Base-by-base conservation (phyloP, 2,113 vertebrate species). In the Psammodynastes pulverulentus region DNA sequence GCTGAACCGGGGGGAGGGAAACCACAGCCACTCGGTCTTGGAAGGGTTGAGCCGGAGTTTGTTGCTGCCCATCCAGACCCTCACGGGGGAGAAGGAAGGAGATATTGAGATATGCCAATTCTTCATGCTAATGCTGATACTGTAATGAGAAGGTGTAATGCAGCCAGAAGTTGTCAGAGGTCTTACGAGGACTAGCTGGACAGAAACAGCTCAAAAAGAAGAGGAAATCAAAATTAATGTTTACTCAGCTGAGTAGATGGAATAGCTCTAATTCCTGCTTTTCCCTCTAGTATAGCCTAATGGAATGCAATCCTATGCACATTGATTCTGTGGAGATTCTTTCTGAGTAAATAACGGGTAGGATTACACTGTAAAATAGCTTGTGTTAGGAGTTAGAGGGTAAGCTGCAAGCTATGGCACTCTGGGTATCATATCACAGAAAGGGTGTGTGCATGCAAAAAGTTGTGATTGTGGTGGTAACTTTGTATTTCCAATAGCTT, bases 401-500 rank as follows among this genome's bases (percentile, higher is more conserved):
- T 86, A 88, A 49, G 23, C 62, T 49, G 9, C 43, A 67, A 86
- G 34, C 34, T 46, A 58, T 92, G 79, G 26, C 10, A 39, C 24
- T 88, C 7, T 58, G 48, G 67, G 39, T 86, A 90, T 54, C 62
- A 23, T 34, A 88, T 54, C 51, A 54, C 39, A 34, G 29, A 58
- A 84, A 84, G 62, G 86, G 67, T 48, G 58, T 91, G 23, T 58
- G 45, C 2, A 0, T 29, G 9, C 43, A 34, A 23, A 23, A 88
- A n/a, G 21, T 24, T 58, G 10, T 56, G 90, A 87, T 29, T 56
- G 34, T 88, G 45, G 45, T 88, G 45, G 67, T 91, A 58, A 84
- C n/a, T 91, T 56, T 88, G 92, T 79, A 91, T 91, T 91, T 93
- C 67, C 67, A 62, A 34, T 90, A n/a, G n/a, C 34, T 88, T 58